Base-by-base conservation (phyloP, 2,888 invertebrate species). In the Andrena bicolor region DNA sequence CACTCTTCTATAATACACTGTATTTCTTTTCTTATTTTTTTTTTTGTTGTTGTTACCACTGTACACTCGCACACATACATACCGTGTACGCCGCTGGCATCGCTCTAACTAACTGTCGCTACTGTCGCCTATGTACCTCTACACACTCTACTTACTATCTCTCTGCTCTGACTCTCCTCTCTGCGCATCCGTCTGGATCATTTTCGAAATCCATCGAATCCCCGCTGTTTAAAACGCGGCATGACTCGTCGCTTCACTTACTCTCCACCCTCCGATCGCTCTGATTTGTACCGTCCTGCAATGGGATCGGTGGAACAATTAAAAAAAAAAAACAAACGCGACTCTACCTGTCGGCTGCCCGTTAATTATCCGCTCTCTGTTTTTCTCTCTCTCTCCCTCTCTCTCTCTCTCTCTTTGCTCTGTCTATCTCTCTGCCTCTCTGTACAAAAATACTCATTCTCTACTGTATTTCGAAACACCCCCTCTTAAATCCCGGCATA, bases 51-150 rank as follows among this genome's bases (percentile, higher is more conserved):
- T 85, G 84, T 86, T 69, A n/a, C 77, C 81, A 86, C 83, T 65
- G 82, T 83, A 89, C 89, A 89, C 84, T 77, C 75, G 85, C 83
- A 88, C 86, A 88, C 78, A 72, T 75, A 86, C 85, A 88, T 74
- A 86, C 86, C 85, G 84, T 68, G 86, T 83, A 86, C 83, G 82
- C 66, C 76, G 76, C 84, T 82, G 76, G 76, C 66, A 77, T 72
- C 68, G 64, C 82, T 76, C 28, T 78, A 80, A 20, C 70, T 60
- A 61, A 78, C 32, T 35, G 10, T 58, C 73, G 71, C 77, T 70
- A 69, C 66, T 82, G 56, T 63, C 41, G 32, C 68, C 85, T 75
- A 66, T 30, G 30, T 74, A 68, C 51, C 60, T 58, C 41, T 41
- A 41, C 41, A 41, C 41, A 41, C 13, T 41, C 41, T 41, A 41